Conservation (phyloP, 2,113 vertebrate genomes). For the Cairina moschata region DNA sequence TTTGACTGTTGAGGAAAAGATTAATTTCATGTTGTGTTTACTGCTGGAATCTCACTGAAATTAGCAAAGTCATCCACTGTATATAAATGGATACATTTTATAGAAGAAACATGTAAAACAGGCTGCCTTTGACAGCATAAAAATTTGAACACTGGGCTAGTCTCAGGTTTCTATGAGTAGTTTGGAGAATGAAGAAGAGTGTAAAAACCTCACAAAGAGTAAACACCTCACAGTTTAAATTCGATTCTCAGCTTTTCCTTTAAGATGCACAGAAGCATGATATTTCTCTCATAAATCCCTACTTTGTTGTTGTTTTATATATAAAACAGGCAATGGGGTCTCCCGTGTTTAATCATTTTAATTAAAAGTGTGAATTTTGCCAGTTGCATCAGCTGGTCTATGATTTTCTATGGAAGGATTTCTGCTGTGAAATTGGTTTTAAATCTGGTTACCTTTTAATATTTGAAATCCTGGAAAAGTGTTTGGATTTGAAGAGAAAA, state of each 20-base stretch:
- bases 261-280: slow-evolving; percentile 7
- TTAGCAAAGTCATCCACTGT: neutral
- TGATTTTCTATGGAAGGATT: slow-evolving; percentile 16
- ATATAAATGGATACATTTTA: neutral
- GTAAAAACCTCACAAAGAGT: slow-evolving; percentile 4
- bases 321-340: slow-evolving; percentile 63
- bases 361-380: slow-evolving; percentile 54
- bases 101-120: neutral
- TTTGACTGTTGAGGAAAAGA: neutral
- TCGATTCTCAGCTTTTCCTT: slow-evolving; percentile 44
- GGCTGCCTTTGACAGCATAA: neutral
- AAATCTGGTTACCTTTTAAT: slow-evolving; percentile 22
- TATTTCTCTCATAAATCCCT: slow-evolving; percentile 43
- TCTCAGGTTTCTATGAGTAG: neutral
- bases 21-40: neutral
- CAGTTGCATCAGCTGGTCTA: slow-evolving; percentile 34
- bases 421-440: slow-evolving; percentile 27
- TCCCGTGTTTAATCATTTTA: slow-evolving; percentile 54
- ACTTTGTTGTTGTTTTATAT: slow-evolving; percentile 64
- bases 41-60: neutral
- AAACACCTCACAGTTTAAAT: neutral
- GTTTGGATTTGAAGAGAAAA: neutral
- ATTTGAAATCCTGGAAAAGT: neutral
- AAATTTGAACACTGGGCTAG: neutral
- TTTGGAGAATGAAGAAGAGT: neutral